Evolutionary conservation across 2,888 invertebrate genomes (phyloP), one percentile per base, ranked within the genome.

Genomic region (Hemistola chrysoprasaria): DNA sequence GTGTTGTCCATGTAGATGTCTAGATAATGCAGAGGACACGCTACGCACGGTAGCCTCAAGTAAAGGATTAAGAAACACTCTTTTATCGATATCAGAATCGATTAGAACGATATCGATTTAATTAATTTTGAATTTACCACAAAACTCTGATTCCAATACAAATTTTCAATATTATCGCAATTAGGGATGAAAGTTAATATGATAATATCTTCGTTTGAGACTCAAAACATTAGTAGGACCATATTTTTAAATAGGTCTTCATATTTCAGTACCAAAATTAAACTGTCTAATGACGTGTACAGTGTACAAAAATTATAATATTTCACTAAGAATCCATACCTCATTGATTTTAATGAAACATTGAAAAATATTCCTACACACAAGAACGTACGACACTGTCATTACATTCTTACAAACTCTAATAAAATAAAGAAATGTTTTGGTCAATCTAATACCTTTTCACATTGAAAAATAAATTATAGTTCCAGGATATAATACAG

Each of bases 1-100:
- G 59, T 74, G 73, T 75, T 65, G 60, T 56, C 62, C 70, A 56
- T 78, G 77, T 78, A 78, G 78, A 81, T 81, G 71, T 76, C 76
- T 76, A 75, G 78, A 83, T 80, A 78, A 77, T 65, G 56, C 45
- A 52, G 34, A 16, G 34, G 43, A 59, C 61, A 62, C 53, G 62
- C 37, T 37, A 29, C 33, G 34, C 28, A 40, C 48, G 40, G 45
- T 38, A 43, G 43, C 52, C 46, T 11, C 10, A 34, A 48, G 52
- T 41, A 32, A 26, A 8, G 41, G 33, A 40, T 40, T 46, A 46
- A 46, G 28, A 22, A 21, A 28, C 36, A 28, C 8, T 24, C 34
- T 48, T 38, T 48, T 47, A 36, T 38, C 38, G 46, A 48, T 51
- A 51, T 46, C 41, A 46, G 47, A 46, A 51, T 50, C 48, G 50